Conservation (phyloP, 2,888 invertebrate genomes). For the Erannis defoliaria region DNA sequence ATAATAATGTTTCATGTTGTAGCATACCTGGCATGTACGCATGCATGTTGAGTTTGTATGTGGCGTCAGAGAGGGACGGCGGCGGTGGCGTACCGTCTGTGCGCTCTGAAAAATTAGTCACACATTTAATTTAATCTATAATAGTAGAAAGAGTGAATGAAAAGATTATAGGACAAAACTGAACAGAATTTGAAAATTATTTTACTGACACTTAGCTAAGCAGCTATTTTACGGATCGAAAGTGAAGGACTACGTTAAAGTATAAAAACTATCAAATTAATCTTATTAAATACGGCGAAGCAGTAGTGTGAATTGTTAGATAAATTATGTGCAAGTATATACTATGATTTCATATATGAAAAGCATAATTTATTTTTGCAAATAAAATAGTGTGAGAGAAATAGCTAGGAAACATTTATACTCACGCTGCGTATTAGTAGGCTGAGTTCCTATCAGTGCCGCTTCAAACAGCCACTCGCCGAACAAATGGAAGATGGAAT, state of each 20-base stretch:
- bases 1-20: no score
- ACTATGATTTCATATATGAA: no score
- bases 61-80: slow-evolving; percentile 89
- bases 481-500: slow-evolving; percentile 97
- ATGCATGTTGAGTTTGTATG: slow-evolving; percentile 90
- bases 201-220: no score
- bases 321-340: no score
- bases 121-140: not conserved
- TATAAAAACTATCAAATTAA: not conserved
- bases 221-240: no score
- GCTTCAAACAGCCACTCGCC: slow-evolving; percentile 99
- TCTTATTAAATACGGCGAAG: no score
- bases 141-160: not conserved
- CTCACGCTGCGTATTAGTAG: slow-evolving; percentile 66
- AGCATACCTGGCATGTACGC: slow-evolving; percentile 90
- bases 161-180: no score
- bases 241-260: not conserved
- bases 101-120: slow-evolving; percentile 62
- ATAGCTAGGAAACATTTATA: slow-evolving; percentile 18
- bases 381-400: not conserved
- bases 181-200: no score
- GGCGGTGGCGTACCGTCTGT: slow-evolving; percentile 82
- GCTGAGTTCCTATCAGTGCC: slow-evolving; percentile 93
- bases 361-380: no score
- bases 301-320: no score